phyloP scores from a whole-genome alignment of 2,113 vertebrate genomes.

The Corythaixoides concolor region DNA sequence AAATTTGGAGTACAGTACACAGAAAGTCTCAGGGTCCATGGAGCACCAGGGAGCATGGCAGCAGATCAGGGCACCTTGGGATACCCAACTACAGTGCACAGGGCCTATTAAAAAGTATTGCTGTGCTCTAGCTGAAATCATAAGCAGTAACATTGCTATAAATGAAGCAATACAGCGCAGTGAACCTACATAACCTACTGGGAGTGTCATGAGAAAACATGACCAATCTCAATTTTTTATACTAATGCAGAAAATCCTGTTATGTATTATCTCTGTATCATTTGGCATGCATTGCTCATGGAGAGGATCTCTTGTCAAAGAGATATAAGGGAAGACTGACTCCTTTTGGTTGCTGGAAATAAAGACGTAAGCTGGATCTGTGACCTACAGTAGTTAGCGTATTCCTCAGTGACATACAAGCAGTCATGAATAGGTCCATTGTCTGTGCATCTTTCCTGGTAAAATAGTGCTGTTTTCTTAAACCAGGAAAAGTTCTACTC shows the following conservation, averaged over 20 bases:
- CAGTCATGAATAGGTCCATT: background rate
- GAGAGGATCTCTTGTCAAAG: background rate
- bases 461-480: background rate
- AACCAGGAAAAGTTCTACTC: background rate
- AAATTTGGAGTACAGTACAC: background rate
- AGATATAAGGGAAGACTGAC: background rate
- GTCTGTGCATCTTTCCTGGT: background rate
- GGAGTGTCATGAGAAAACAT: background rate
- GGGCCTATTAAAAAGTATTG: background rate
- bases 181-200: background rate
- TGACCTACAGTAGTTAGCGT: background rate
- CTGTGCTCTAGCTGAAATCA: background rate
- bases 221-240: background rate
- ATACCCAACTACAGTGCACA: background rate
- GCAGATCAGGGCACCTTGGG: background rate
- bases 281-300: background rate
- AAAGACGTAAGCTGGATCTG: background rate
- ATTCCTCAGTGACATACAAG: background rate
- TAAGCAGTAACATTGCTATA: background rate
- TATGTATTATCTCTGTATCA: background rate
- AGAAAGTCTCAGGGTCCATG: background rate
- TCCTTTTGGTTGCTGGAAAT: background rate
- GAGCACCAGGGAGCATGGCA: background rate
- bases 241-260: conserved; percentile 3
- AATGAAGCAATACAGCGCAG: background rate